Conservation (phyloP, 2,888 invertebrate genomes). For the Acleris holmiana region DNA sequence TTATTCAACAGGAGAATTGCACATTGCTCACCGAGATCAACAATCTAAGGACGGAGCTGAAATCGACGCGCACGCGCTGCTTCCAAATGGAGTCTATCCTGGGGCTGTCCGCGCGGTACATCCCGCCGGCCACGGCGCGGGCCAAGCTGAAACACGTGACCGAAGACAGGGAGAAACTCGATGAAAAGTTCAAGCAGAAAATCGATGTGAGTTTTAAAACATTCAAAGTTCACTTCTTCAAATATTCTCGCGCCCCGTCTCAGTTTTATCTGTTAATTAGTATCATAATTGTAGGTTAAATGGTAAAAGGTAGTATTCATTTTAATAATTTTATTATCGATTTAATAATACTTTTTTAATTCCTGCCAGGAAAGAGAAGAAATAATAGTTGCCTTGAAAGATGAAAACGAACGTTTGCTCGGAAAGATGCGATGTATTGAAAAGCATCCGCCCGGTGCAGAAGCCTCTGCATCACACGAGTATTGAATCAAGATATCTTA, state of each 20-base stretch:
- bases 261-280: no score
- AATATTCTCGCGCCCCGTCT: no score
- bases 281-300: no score
- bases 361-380: constrained; percentile 75
- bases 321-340: neutral
- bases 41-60: constrained; percentile 87
- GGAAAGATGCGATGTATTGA: constrained; percentile 67
- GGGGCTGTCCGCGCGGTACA: constrained; percentile 84
- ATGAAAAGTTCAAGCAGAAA: constrained; percentile 79
- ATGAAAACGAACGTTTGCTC: constrained; percentile 75
- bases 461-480: neutral
- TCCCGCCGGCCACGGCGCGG: constrained; percentile 85
- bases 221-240: neutral
- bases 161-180: constrained; percentile 85
- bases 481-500: no score
- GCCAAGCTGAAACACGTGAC: constrained; percentile 86
- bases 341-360: neutral
- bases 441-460: constrained; percentile 37
- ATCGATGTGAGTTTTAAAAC: constrained; percentile 65
- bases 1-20: constrained; percentile 87
- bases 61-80: constrained; percentile 86
- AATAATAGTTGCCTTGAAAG: constrained; percentile 74
- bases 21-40: constrained; percentile 91
- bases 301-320: no score
- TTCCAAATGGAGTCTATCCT: constrained; percentile 89